These are phyloP conservation scores for Pseudochaenichthys georgianus DNA, from an alignment of 2,797 vertebrate species.

Conservation along the genomic window DNA sequence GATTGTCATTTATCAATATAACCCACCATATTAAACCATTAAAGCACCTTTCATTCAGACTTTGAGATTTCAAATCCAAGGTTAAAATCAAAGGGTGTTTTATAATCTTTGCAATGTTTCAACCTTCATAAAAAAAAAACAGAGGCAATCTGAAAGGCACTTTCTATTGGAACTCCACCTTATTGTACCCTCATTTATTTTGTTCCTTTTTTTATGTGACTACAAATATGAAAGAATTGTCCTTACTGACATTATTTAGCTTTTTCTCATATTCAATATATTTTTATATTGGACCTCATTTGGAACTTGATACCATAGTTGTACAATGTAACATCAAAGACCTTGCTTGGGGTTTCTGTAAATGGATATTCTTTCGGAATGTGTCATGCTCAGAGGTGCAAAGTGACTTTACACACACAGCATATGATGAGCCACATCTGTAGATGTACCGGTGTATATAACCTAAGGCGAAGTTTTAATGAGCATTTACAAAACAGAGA, in stretches of 20 bases:
- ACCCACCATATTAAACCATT: slow-evolving; percentile 16
- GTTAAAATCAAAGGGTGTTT: slow-evolving; percentile 24
- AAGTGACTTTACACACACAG: slow-evolving; percentile 54
- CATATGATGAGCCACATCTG: slow-evolving; percentile 60
- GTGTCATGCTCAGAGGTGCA: slow-evolving; percentile 46
- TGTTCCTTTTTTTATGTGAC: slow-evolving; percentile 2
- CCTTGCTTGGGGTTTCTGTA: slow-evolving; percentile 33
- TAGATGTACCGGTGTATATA: slow-evolving; percentile 67
- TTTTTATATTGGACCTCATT: slow-evolving; percentile 34
- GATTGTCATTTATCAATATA: slow-evolving; percentile 15
- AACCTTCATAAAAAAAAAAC: not conserved
- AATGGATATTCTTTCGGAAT: slow-evolving; percentile 34
- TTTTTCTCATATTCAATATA: slow-evolving; percentile 16
- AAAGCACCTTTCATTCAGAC: not conserved
- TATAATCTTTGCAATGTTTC: not conserved
- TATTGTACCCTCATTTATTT: not conserved
- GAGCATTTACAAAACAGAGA: slow-evolving; percentile 78
- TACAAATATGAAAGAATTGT: slow-evolving; percentile 10
- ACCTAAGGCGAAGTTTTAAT: slow-evolving; percentile 78
- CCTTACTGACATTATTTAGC: not conserved
- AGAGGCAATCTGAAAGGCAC: not conserved
- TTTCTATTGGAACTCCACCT: not conserved
- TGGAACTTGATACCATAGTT: slow-evolving; percentile 24
- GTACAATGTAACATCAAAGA: slow-evolving; percentile 53
- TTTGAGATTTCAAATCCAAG: slow-evolving; percentile 12